A percentile compares a stretch with the other conserved stretches of the same genome.
These are phyloP conservation scores for Columba livia DNA, from an alignment of 2,113 vertebrate species.

Conservation along the genomic window DNA sequence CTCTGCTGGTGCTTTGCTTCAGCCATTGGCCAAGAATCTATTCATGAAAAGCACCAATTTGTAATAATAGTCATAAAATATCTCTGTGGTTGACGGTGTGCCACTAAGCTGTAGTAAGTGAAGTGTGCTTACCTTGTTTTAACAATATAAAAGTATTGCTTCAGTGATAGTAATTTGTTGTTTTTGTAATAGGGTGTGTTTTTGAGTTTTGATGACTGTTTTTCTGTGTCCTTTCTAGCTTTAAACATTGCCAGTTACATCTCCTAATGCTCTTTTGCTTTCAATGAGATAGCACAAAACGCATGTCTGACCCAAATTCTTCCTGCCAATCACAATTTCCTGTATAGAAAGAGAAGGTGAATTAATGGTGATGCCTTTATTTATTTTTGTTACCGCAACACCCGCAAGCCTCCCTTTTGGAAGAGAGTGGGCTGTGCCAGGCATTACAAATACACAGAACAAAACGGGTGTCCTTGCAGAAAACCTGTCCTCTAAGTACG, in stretches of 20 bases:
- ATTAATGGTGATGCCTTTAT: not conserved
- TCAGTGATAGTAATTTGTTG: not conserved
- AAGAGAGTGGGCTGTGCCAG: not conserved
- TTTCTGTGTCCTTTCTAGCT: not conserved
- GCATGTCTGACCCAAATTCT: not conserved
- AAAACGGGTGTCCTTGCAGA: not conserved
- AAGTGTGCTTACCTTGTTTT: conserved; percentile 19
- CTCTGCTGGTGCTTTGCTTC: not conserved
- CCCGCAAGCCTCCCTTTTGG: not conserved
- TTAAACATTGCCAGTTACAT: not conserved
- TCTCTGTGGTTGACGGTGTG: not conserved
- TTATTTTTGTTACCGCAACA: not conserved
- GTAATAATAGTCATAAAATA: not conserved
- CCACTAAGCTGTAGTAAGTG: conserved; percentile 29
- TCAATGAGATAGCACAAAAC: not conserved
- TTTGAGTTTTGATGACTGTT: not conserved
- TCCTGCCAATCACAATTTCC: conserved; percentile 18
- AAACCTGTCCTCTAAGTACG: not conserved
- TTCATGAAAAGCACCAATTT: conserved; percentile 7
- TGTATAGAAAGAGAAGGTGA: not conserved
- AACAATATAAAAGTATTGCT: not conserved
- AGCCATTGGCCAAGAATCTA: conserved; percentile 1
- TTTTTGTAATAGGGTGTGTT: not conserved
- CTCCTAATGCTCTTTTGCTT: not conserved
- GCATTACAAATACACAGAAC: not conserved